A percentile compares a stretch with the other conserved stretches of the same genome.
phyloP scores from a whole-genome alignment of 2,113 vertebrate genomes.

The Pleuronectes platessa region DNA sequence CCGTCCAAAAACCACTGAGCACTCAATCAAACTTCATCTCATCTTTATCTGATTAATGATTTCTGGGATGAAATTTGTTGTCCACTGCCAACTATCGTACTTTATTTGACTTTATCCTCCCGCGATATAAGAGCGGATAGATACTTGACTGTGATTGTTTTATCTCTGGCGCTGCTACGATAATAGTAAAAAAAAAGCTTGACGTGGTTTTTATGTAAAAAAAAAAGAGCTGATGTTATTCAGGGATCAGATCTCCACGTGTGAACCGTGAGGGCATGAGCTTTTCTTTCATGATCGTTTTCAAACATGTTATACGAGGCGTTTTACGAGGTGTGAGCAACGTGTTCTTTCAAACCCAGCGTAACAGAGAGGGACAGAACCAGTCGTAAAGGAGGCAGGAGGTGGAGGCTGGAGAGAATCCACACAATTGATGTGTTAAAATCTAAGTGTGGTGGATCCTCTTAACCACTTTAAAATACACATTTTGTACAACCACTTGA shows the following conservation, averaged over 20 bases:
- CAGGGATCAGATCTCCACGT: neutral
- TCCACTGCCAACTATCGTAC: no score
- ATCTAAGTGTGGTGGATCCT: neutral
- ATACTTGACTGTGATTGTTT: no score
- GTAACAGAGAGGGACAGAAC: neutral
- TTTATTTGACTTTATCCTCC: no score
- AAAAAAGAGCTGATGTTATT: no score
- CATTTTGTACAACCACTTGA: neutral
- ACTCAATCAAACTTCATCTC: no score
- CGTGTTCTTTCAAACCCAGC: neutral
- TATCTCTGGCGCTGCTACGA: no score
- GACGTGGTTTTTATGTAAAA: no score
- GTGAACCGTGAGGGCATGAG: neutral
- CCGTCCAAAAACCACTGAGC: no score
- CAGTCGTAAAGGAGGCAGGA: neutral
- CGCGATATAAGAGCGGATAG: no score
- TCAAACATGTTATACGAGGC: neutral
- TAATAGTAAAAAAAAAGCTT: no score
- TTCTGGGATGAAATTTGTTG: no score
- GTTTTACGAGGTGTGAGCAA: slow-evolving; percentile 7
- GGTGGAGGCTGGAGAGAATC: neutral
- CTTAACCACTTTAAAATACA: neutral
- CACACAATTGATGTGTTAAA: neutral
- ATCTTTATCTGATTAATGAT: no score
- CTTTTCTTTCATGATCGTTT: neutral